phyloP scores from a whole-genome alignment of 2,113 vertebrate genomes.

The Catharus fuscescens region DNA sequence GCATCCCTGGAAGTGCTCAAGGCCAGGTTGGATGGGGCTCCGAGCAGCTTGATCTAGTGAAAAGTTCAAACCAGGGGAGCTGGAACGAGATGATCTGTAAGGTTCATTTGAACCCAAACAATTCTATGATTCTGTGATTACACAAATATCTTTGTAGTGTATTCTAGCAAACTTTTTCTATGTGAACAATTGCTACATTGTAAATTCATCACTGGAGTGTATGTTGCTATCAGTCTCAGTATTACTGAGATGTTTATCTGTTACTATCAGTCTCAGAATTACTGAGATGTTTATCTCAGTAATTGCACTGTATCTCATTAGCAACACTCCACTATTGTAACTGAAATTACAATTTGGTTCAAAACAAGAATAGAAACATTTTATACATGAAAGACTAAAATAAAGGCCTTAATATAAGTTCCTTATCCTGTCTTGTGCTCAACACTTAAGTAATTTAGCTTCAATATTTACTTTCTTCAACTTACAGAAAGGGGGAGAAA shows the following conservation, averaged over 20 bases:
- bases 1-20: background rate
- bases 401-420: background rate
- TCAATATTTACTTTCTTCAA: background rate
- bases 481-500: background rate
- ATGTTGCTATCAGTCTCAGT: background rate
- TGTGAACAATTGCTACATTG: background rate
- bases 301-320: background rate
- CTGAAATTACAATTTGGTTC: background rate
- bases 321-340: background rate
- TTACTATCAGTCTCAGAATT: too few species aligned
- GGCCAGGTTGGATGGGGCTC: background rate
- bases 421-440: background rate
- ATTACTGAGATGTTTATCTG: background rate
- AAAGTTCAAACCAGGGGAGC: background rate
- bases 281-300: background rate
- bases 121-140: background rate
- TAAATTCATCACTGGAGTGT: background rate
- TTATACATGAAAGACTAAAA: background rate
- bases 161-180: background rate
- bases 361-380: background rate
- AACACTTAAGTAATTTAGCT: background rate
- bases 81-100: background rate
- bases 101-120: background rate
- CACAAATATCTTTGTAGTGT: background rate
- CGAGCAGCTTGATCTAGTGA: background rate